Evolutionary conservation across 1,140 invertebrate species (phyloP), one percentile per base, ranked within the genome.

Genomic region (Diploscapter pachys): DNA sequence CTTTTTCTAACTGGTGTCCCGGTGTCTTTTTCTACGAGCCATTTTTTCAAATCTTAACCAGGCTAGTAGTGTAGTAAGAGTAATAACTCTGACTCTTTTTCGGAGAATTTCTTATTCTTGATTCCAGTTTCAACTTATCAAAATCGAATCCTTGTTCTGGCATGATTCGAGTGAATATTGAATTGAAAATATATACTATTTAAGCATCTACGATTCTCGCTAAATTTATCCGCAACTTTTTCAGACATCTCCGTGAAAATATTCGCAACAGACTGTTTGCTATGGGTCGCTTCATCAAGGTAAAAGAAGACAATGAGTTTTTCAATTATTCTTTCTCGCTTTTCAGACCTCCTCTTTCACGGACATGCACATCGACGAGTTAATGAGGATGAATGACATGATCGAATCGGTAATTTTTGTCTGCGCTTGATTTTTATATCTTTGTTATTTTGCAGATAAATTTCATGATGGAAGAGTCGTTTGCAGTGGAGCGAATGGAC

Each of bases 161-260:
- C 63, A 1, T 6, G 13, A 65, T 65, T 13, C 1, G 2, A 65
- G 8, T 9, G 1, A 31, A 8, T 65, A 2, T 65, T 9, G 1
- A 31, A 11, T 59, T 59, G 31, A 31, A 31, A 31, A 31, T 31
- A 0, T 31, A 31, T 0, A 31, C 31, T 31, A 31, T 31, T 31
- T 31, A 31, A 31, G 31, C 31, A 31, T 31, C 31, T 31, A 31
- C 31, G 31, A 31, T 31, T 31, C 31, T 31, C 31, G 31, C 31
- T 31, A 31, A 31, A 31, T 1, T 31, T 31, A 31, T 31, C 31
- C 31, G 31, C 31, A 31, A 11, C 31, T 59, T 59, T 59, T 31
- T 59, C 66, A 50, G 66, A 31, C 48, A 68, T 53, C 66, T 68
- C 11, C 48, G 66, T 8, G 66, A 68, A 54, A 52, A 52, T 0